phyloP scores from a whole-genome alignment of 2,888 invertebrate species.

The Pimpla rufipes region DNA sequence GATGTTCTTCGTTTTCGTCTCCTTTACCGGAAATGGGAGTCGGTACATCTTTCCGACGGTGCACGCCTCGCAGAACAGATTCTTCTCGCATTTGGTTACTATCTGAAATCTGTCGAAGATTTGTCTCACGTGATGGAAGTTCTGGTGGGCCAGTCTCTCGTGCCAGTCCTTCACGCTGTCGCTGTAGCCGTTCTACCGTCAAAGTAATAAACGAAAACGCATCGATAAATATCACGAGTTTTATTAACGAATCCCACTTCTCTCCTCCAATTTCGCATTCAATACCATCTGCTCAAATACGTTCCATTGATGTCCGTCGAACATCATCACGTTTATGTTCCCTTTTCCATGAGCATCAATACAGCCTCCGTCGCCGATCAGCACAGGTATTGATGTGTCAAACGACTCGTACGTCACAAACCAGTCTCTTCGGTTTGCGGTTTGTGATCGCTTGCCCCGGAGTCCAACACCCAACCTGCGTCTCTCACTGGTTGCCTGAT shows the following conservation, averaged over 20 bases:
- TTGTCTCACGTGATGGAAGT: constrained; percentile 55
- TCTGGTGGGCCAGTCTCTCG: constrained; percentile 63
- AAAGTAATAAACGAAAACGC: no score
- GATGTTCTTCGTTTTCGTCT: constrained; percentile 23
- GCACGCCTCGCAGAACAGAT: constrained; percentile 47
- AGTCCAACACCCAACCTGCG: constrained; percentile 49
- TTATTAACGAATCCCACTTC: no score
- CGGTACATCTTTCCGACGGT: constrained; percentile 57
- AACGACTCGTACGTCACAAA: constrained; percentile 50
- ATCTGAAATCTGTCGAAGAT: constrained; percentile 42
- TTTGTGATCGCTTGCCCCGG: constrained; percentile 49
- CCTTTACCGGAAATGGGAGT: constrained; percentile 52
- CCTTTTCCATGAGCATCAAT: constrained; percentile 58
- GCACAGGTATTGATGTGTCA: constrained; percentile 6
- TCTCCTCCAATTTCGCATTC: no score
- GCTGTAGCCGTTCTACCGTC: no score
- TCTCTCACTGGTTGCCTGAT: not conserved
- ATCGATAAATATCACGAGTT: no score
- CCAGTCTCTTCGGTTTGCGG: no score
- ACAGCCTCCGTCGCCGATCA: constrained; percentile 60
- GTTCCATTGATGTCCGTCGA: constrained; percentile 64
- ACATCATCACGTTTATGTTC: constrained; percentile 63
- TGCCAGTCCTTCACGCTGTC: constrained; percentile 62
- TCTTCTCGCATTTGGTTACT: constrained; percentile 19
- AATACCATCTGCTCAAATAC: no score